Conservation (phyloP, 2,797 vertebrate genomes). For the Sardinella longiceps region DNA sequence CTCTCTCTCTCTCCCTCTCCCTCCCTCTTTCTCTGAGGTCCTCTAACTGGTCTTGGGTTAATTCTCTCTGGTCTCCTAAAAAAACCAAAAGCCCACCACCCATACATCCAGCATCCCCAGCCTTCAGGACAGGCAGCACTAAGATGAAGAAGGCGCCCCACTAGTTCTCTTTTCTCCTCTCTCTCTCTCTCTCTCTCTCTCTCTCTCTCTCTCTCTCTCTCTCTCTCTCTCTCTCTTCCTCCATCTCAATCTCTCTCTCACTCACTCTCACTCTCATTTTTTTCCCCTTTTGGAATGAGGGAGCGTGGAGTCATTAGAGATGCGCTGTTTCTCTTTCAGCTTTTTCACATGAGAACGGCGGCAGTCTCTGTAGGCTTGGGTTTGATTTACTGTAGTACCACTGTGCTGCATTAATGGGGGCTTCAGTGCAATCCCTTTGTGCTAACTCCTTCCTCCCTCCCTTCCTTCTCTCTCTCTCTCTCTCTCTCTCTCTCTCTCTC, state of each 20-base stretch:
- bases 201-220: background rate
- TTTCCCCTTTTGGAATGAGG: background rate
- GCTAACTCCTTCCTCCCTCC: slow-evolving; percentile 3
- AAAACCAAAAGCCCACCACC: background rate
- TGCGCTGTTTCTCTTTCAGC: background rate
- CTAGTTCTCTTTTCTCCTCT: background rate
- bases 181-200: background rate
- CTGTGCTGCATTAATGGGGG: slow-evolving; percentile 18
- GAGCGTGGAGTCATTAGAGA: background rate
- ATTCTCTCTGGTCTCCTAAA: slow-evolving; percentile 4
- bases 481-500: background rate
- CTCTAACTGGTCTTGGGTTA: background rate
- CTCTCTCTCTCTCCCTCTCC: slow-evolving; percentile 16
- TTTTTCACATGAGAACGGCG: background rate
- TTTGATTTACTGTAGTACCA: slow-evolving; percentile 4
- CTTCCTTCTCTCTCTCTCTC: background rate
- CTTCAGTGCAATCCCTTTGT: slow-evolving; percentile 16
- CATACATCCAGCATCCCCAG: background rate
- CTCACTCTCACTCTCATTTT: background rate
- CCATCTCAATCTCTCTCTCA: background rate
- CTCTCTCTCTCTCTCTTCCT: background rate
- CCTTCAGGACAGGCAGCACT: background rate
- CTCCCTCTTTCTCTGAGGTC: slow-evolving; percentile 42
- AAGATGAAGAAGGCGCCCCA: slow-evolving; percentile 59
- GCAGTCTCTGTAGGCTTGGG: background rate